Evolutionary conservation across 2,113 vertebrate genomes (phyloP).

Genomic region (Arizona elegans): DNA sequence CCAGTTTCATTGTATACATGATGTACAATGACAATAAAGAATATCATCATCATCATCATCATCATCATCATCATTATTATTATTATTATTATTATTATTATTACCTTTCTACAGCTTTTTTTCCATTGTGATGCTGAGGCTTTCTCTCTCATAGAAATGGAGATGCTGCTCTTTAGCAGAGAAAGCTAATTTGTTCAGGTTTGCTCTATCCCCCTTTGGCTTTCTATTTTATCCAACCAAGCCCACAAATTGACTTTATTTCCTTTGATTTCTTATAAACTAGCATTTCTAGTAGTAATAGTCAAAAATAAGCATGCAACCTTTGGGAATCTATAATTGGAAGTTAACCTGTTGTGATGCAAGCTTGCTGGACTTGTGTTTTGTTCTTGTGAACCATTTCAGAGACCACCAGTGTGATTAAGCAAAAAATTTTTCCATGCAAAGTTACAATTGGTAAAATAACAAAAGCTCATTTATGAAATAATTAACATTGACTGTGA

Average conservation of each 20-base stretch:
- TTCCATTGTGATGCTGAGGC: not conserved
- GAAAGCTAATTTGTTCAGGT: slow-evolving; percentile 25
- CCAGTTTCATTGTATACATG: too few relatives aligned
- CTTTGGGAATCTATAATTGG: slow-evolving; percentile 32
- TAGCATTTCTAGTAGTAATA: fast-evolving
- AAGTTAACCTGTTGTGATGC: slow-evolving; percentile 44
- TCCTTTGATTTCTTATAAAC: not conserved
- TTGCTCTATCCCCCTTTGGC: not conserved
- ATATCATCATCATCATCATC: too few relatives aligned
- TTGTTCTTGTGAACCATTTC: slow-evolving; percentile 46
- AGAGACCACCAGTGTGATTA: slow-evolving; percentile 43
- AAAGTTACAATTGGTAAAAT: slow-evolving; percentile 40
- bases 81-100: too few relatives aligned
- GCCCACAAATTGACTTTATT: not conserved
- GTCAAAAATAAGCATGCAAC: slow-evolving; percentile 13
- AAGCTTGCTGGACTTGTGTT: not conserved
- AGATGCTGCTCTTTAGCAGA: not conserved
- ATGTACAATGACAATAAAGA: too few relatives aligned
- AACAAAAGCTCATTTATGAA: slow-evolving; percentile 31
- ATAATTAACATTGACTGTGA: slow-evolving; percentile 10
- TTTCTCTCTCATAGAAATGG: not conserved
- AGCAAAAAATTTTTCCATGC: slow-evolving; percentile 46
- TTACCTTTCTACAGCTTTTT: not conserved
- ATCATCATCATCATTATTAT: too few relatives aligned
- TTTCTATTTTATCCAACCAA: not conserved